These are phyloP conservation scores for Oryzias sinensis DNA, from an alignment of 2,797 vertebrate genomes.

Conservation along the genomic window DNA sequence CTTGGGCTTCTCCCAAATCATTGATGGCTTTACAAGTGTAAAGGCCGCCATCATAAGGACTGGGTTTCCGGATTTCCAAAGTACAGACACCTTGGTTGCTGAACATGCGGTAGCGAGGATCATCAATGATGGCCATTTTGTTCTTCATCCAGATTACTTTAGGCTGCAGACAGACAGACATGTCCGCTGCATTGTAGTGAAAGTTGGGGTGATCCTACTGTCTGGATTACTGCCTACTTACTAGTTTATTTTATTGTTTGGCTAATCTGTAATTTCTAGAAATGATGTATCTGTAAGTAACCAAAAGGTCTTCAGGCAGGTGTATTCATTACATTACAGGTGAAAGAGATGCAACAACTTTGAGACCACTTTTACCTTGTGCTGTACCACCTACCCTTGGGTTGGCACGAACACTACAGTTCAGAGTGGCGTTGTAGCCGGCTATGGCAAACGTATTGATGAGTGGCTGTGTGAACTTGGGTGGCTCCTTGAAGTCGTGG, in stretches of 20 bases:
- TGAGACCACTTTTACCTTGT: too few species aligned
- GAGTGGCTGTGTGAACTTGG: conserved; percentile 92
- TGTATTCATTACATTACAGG: too few species aligned
- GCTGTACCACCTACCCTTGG: conserved; percentile 84
- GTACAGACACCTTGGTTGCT: conserved; percentile 96
- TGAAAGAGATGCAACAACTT: too few species aligned
- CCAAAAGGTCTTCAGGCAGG: too few species aligned
- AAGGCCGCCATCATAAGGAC: conserved; percentile 90
- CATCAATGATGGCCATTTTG: conserved; percentile 88
- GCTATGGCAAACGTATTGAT: conserved; percentile 90
- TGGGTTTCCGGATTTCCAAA: conserved; percentile 96
- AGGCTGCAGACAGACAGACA: conserved; percentile 76
- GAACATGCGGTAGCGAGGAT: conserved; percentile 96
- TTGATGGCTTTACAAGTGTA: conserved; percentile 94
- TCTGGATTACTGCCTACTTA: too few species aligned
- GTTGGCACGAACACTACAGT: conserved; percentile 95
- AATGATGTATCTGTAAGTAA: too few species aligned
- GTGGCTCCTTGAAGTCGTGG: conserved; percentile 89
- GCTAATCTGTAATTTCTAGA: too few species aligned
- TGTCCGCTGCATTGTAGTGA: not conserved
- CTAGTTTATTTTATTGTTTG: too few species aligned
- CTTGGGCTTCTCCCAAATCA: conserved; percentile 88
- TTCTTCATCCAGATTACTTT: conserved; percentile 99
- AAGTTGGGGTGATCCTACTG: too few species aligned
- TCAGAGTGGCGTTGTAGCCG: conserved; percentile 93